Evolutionary conservation across 2,888 invertebrate genomes (phyloP), one percentile per base, ranked within the genome.

Genomic region (Allophyes oxyacanthae): DNA sequence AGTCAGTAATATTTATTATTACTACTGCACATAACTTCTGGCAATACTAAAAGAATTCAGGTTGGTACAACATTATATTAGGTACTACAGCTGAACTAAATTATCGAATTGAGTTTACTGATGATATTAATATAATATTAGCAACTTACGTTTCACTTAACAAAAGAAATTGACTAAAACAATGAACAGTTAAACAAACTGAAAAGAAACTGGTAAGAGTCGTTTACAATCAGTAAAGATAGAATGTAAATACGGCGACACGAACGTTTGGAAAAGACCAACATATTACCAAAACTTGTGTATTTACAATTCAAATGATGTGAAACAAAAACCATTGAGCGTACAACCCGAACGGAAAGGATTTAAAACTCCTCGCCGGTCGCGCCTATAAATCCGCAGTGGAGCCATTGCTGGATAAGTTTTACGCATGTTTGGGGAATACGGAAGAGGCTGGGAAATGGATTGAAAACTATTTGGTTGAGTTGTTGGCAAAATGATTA

Each of bases 371-470:
- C 84, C 69, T 77, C 67, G 65, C 75, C 64, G 79, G 81, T 76
- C 72, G 71, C 78, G 76, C 65, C 83, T 76, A 85, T 86, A 88
- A 86, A 87, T 87, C 81, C 75, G 59, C 66, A 72, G 59, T 45
- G 54, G 58, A 59, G 53, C 59, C 62, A 72, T 61, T 53, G 56
- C 58, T 42, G 61, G 53, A 51, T 74, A 65, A 65, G 40, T 64
- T 72, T 49, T 40, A 63, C 46, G 57, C 60, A 51, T 56, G 50
- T 67, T 60, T 50, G 11, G 6, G 36, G 44, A 49, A 66, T 46
- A 46, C 25, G 28, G 6, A 36, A 49, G 11, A 34, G 10, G 13
- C 33, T 34, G 32, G 6, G 40, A 57, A 64, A 54, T 51, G 42
- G 33, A 48, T 46, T 25, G 44, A 37, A 64, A 57, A 57, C 38